A percentile compares a stretch with the other conserved stretches of the same genome.
Conservation (phyloP, 1,140 invertebrate genomes). For the Drosophila subpulchrella region DNA sequence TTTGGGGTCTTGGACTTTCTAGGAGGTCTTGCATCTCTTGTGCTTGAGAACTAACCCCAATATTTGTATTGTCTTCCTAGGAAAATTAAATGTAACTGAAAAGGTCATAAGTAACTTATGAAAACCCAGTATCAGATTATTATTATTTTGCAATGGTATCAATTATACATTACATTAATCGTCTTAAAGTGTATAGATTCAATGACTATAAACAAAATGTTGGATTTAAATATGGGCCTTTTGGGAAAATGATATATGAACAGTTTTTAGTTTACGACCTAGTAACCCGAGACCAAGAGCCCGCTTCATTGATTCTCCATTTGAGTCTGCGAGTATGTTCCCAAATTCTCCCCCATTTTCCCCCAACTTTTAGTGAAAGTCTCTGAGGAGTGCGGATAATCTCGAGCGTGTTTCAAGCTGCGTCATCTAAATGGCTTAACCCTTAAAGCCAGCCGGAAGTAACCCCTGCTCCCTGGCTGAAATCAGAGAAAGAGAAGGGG, state of each 20-base stretch:
- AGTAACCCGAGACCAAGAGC: slow-evolving; percentile 61
- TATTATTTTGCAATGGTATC: not conserved
- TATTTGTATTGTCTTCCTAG: too few relatives aligned
- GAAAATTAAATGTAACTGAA: too few relatives aligned
- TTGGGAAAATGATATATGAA: slow-evolving; percentile 62
- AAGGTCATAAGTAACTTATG: too few relatives aligned
- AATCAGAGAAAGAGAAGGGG: not conserved
- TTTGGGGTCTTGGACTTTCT: not conserved
- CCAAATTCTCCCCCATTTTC: slow-evolving; percentile 8
- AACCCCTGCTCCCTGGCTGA: slow-evolving; percentile 9
- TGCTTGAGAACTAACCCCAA: too few relatives aligned
- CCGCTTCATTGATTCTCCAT: slow-evolving; percentile 5
- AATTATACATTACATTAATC: not conserved
- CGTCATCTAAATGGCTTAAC: slow-evolving; percentile 19
- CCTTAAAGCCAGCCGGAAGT: slow-evolving; percentile 36
- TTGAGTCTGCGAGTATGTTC: not conserved
- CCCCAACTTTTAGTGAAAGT: slow-evolving; percentile 50
- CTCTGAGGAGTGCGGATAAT: slow-evolving; percentile 19
- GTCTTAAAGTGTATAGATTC: not conserved
- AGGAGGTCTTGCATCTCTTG: not conserved
- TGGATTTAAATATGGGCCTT: slow-evolving; percentile 36
- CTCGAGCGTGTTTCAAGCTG: slow-evolving; percentile 14
- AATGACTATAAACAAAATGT: not conserved
- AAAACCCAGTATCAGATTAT: too few relatives aligned
- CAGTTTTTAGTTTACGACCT: slow-evolving; percentile 57